Evolutionary conservation across 2,797 vertebrate species (phyloP), one percentile per base, ranked within the genome.

Genomic region (Labroides dimidiatus): DNA sequence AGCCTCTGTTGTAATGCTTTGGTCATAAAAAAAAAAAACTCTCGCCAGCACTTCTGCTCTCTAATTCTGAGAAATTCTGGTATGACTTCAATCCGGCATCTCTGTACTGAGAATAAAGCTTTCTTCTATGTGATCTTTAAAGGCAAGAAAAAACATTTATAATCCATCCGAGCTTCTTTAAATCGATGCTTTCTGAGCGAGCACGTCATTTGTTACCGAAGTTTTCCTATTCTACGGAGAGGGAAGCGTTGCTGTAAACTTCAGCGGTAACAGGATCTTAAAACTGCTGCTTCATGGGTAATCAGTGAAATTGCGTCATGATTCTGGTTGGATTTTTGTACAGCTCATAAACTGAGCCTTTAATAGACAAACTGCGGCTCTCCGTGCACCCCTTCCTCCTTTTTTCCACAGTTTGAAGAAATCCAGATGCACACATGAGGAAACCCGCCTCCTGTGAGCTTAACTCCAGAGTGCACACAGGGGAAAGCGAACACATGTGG

Each of bases 271-370:
- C 37, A 36, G 50, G 72, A 72, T 68, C 59, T 57, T 53, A 53
- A 48, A 53, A 45, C 55, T 72, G 55, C 51, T 62, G 65, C 63
- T 39, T 64, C 16, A 27, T 30, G 2, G 17, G 62, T 54, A 84
- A 76, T 83, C 65, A 76, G 54, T 27, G 20, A 52, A 69, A 47
- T 54, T 83, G 73, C 57, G 33, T 83, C 77, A 78, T 63, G 62
- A 73, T 23, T 63, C 45, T 0, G 9, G 17, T 58, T 5, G 27
- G 52, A 24, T 76, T 68, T 41, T 21, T 1, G 43, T 20, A 20
- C 0, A 27, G 36, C 52, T 72, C 55, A 13, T 16, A 68, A 72
- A 41, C 51, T 44, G 27, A 85, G 66, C 72, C 78, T 79, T 76
- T 87, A 78, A 80, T 68, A 54, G 41, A 23, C 44, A 51, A 63